These are phyloP conservation scores for Embiotoca jacksoni DNA, from an alignment of 2,113 vertebrate species.

Conservation along the genomic window DNA sequence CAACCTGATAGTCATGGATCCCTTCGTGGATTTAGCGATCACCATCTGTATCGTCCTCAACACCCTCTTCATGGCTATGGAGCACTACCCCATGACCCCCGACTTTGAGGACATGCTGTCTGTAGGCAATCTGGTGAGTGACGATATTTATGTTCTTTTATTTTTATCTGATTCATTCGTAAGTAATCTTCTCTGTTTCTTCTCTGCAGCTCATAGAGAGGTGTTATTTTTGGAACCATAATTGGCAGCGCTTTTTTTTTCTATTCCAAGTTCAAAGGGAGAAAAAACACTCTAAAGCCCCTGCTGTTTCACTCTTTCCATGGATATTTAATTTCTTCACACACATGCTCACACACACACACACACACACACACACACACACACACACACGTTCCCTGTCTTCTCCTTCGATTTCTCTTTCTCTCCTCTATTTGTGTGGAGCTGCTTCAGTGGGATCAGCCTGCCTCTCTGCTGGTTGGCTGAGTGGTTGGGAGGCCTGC, in stretches of 20 bases:
- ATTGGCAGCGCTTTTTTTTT: conserved; percentile 53
- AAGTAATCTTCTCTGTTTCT: conserved; percentile 30
- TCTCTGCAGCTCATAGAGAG: conserved; percentile 35
- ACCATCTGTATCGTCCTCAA: conserved; percentile 99
- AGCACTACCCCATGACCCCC: conserved; percentile 96
- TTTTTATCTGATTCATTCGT: conserved; percentile 13
- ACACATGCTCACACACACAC: conserved; percentile 11
- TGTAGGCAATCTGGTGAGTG: conserved; percentile 88
- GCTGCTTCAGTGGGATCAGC: conserved; percentile 48
- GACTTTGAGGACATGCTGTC: conserved; percentile 91
- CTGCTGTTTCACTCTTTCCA: conserved; percentile 21
- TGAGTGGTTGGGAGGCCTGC: conserved; percentile 62
- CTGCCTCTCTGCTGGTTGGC: conserved; percentile 54
- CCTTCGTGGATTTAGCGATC: conserved; percentile 97
- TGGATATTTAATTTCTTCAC: conserved; percentile 36
- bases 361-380: conserved; percentile 3
- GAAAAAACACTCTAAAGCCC: conserved; percentile 3
- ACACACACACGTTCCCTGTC: conserved; percentile 32
- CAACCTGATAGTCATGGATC: conserved; percentile 97
- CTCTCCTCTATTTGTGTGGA: conserved; percentile 41
- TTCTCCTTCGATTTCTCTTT: not conserved
- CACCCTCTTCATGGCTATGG: conserved; percentile 99
- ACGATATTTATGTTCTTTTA: not conserved
- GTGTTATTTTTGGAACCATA: conserved; percentile 66
- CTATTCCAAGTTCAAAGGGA: conserved; percentile 19